A percentile compares a stretch with the other conserved stretches of the same genome.
Evolutionary conservation across 2,113 vertebrate species (phyloP).

Genomic region (Otolemur garnettii): DNA sequence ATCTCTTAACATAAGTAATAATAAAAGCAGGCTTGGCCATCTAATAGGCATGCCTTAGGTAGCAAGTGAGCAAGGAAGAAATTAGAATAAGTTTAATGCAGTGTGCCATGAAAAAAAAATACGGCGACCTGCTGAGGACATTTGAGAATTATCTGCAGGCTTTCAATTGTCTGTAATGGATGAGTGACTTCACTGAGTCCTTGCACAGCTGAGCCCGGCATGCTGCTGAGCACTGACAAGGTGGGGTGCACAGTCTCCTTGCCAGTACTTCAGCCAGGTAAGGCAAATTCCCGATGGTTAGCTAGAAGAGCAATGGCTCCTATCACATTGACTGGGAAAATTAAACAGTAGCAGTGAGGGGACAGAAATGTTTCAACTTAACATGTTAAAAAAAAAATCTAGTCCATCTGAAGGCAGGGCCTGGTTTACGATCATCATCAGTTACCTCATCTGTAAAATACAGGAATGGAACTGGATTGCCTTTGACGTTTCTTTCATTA

Average conservation of each 20-base stretch:
- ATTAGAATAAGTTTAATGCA: background rate
- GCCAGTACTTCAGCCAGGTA: slow-evolving; percentile 32
- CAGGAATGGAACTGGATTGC: background rate
- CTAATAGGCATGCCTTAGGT: background rate
- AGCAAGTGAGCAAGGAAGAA: background rate
- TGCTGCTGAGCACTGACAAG: slow-evolving; percentile 47
- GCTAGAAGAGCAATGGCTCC: background rate
- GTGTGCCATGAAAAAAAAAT: background rate
- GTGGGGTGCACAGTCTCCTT: background rate
- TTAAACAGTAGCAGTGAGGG: background rate
- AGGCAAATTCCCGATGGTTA: background rate
- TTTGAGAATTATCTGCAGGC: background rate
- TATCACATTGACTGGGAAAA: background rate
- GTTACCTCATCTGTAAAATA: slow-evolving; percentile 68
- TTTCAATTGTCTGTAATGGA: background rate
- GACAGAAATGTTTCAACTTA: slow-evolving; percentile 24
- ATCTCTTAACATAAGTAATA: too few species aligned
- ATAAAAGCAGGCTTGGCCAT: background rate
- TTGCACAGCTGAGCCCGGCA: background rate
- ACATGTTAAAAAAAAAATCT: slow-evolving; percentile 17
- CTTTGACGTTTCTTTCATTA: slow-evolving; percentile 16
- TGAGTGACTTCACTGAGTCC: slow-evolving; percentile 67
- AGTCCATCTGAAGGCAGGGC: background rate
- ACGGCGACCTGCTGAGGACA: background rate
- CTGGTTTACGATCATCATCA: background rate